Base-by-base conservation (phyloP, 2,797 vertebrate genomes). In the Eptatretus atami region DNA sequence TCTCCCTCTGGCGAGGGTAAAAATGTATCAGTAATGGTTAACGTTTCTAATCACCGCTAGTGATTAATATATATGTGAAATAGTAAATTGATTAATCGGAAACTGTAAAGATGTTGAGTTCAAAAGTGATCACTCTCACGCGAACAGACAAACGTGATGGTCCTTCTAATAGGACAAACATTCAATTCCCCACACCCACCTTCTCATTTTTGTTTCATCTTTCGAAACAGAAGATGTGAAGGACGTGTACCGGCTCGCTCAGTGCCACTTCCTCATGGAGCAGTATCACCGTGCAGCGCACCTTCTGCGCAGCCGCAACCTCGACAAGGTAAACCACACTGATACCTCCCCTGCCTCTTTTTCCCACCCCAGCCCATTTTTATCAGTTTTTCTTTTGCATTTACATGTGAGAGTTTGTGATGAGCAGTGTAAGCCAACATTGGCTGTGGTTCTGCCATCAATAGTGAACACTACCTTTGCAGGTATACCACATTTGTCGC, bases 231-330 rank as follows among this genome's bases (percentile, higher is more conserved):
- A 98, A 75, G 90, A 96, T 3, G 85, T 90, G 55, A 86, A 88
- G 69, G 92, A 98, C 68, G 81, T 95, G 68, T 98, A 98, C 71
- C 94, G 92, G 92, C 73, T 98, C 68, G 88, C 92, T 68, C 92
- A 98, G 67, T 98, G 90, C 73, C 86, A 94, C 75, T 98, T 86
- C 69, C 73, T 96, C 53, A 98, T 90, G 65, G 84, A 85, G 64
- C 92, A 98, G 67, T 96, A 98, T 75, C 92, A 96, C 57, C 80
- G 92, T 75, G 92, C 92, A 69, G 87, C 92, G 25, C 90, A 98
- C 53, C 85, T 88, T 19, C 80, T 96, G 66, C 79, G 87, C 10
- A 60, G 55, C 55, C 55, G 55, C 55, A 60, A 60, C 15, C 55
- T 60, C 55, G 55, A 60, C 11, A 60, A 60, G 55, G 55, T 60